A percentile compares a stretch with the other conserved stretches of the same genome.
phyloP scores from a whole-genome alignment of 1,140 invertebrate genomes.

The Idris sp. region DNA sequence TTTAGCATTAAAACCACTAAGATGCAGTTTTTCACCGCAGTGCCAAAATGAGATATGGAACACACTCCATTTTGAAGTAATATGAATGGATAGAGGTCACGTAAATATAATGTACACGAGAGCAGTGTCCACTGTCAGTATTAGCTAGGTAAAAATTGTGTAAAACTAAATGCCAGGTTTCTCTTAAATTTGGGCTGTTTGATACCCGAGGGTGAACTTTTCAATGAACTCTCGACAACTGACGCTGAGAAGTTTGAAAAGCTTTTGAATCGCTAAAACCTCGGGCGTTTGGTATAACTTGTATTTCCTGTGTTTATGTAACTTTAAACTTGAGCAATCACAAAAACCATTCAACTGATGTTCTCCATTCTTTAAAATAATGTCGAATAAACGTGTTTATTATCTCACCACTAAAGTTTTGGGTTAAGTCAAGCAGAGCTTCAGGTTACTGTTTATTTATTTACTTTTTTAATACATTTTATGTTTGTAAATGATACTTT shows the following conservation, averaged over 20 bases:
- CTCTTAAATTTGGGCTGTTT: slow-evolving; percentile 51
- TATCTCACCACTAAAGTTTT: slow-evolving; percentile 7
- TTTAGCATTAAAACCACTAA: no score
- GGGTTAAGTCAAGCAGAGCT: slow-evolving; percentile 11
- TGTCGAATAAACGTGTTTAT: not conserved
- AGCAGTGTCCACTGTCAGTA: slow-evolving; percentile 43
- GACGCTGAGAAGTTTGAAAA: slow-evolving; percentile 11
- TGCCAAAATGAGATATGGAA: slow-evolving; percentile 24
- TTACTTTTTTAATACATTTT: no score
- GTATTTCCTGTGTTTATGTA: slow-evolving; percentile 14
- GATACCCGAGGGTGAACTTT: slow-evolving; percentile 42
- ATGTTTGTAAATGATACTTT: no score
- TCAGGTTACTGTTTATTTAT: not conserved
- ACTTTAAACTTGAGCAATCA: slow-evolving; percentile 17
- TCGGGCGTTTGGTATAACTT: not conserved
- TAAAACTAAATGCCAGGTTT: not conserved
- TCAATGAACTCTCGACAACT: slow-evolving; percentile 21
- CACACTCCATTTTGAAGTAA: slow-evolving; percentile 11
- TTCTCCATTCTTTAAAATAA: no score
- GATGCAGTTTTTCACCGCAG: no score
- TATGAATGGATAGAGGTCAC: slow-evolving; percentile 69
- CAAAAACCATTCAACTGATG: no score
- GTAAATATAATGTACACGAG: slow-evolving; percentile 52
- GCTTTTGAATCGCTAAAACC: slow-evolving; percentile 15
- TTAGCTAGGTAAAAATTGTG: slow-evolving; percentile 27